These are phyloP conservation scores for Microtus oregoni DNA, from an alignment of 2,113 vertebrate genomes.

Conservation along the genomic window DNA sequence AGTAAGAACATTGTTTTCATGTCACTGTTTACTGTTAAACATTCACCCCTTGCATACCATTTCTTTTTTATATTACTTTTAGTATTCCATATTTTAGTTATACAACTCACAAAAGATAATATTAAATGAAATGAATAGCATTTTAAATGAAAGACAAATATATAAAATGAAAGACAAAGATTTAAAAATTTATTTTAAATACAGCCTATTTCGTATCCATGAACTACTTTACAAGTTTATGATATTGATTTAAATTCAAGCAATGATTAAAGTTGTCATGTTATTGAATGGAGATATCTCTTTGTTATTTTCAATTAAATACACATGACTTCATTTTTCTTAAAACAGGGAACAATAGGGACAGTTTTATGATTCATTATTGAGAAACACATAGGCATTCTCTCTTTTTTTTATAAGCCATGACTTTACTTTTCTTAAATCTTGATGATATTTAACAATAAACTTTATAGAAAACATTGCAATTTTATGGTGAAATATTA, in stretches of 20 bases:
- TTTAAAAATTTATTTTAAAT: background rate
- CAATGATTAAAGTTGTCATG: background rate
- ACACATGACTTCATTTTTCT: background rate
- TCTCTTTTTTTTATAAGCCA: background rate
- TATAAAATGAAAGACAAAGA: background rate
- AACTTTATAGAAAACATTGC: background rate
- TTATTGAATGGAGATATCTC: background rate
- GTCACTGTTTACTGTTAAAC: background rate
- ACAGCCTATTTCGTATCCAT: background rate
- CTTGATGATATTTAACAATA: background rate
- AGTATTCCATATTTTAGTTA: background rate
- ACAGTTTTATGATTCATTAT: background rate
- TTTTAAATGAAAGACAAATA: background rate
- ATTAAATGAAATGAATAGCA: background rate
- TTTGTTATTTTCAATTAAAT: conserved; percentile 4
- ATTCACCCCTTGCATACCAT: background rate
- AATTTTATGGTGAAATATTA: background rate
- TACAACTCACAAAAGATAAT: background rate
- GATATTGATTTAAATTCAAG: background rate
- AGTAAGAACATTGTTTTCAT: background rate
- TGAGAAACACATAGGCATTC: background rate
- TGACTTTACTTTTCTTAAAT: background rate
- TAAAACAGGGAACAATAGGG: background rate
- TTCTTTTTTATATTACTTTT: background rate
- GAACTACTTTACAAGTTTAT: background rate